Evolutionary conservation across 1,140 invertebrate species (phyloP).

Genomic region (Nilaparvata lugens): DNA sequence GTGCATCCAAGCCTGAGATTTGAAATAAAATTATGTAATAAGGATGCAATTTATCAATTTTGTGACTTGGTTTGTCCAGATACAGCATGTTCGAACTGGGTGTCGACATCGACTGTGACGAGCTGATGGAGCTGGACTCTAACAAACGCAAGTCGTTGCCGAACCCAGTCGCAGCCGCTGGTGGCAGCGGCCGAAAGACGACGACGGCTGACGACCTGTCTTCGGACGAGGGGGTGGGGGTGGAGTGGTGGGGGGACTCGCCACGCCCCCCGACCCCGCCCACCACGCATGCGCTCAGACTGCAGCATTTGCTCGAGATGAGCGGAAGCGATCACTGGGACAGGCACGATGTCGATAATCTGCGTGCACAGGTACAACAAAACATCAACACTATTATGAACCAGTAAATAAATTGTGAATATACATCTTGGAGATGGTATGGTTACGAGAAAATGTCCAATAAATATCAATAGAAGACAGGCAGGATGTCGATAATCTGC

Average conservation of each 20-base stretch:
- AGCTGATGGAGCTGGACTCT: constrained; percentile 41
- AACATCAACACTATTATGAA: too few relatives aligned
- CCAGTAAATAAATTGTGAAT: too few relatives aligned
- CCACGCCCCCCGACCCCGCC: constrained; percentile 41
- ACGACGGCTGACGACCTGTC: background rate
- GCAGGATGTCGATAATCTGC: too few relatives aligned
- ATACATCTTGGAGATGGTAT: too few relatives aligned
- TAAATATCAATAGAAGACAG: too few relatives aligned
- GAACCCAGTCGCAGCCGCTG: background rate
- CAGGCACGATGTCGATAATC: constrained; percentile 27
- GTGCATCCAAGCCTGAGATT: too few relatives aligned
- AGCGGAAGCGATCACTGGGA: constrained; percentile 41
- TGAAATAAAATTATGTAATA: too few relatives aligned
- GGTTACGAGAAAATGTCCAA: too few relatives aligned
- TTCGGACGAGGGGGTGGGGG: constrained; percentile 31
- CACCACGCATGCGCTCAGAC: constrained; percentile 42
- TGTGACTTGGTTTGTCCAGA: constrained; percentile 28
- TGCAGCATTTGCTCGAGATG: constrained; percentile 62
- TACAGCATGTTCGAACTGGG: constrained; percentile 72
- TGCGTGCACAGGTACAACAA: constrained; percentile 29
- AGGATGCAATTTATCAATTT: background rate
- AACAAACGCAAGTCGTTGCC: constrained; percentile 18
- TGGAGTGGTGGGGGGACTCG: constrained; percentile 28
- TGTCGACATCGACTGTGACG: constrained; percentile 32
- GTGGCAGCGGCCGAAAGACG: background rate